Conservation (phyloP, 1,140 invertebrate species). For the Acromyrmex echinatior region DNA sequence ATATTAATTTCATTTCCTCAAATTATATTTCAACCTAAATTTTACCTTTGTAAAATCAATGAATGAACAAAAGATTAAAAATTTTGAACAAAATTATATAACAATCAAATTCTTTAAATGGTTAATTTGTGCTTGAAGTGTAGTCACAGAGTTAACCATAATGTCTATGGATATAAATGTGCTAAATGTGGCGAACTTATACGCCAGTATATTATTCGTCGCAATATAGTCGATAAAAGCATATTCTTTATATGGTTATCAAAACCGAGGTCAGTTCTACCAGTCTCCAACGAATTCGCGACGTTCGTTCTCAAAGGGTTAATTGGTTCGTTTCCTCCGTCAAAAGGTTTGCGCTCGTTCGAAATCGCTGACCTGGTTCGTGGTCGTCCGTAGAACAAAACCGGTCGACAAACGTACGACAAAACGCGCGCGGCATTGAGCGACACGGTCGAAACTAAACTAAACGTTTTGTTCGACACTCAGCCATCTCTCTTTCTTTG, state of each 20-base stretch:
- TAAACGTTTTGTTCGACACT: conserved; percentile 50
- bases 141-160: not conserved
- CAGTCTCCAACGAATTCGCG: conserved; percentile 44
- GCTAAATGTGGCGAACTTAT: conserved; percentile 25
- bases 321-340: conserved; percentile 61
- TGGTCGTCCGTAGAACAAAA: conserved; percentile 53
- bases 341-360: conserved; percentile 48
- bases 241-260: conserved; percentile 43
- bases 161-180: not conserved
- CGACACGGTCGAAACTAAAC: conserved; percentile 56
- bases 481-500: conserved; percentile 17
- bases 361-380: conserved; percentile 58
- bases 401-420: conserved; percentile 55
- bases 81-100: not conserved
- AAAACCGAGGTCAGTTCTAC: conserved; percentile 42
- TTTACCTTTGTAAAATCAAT: not conserved
- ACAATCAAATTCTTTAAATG: not conserved
- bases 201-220: not conserved
- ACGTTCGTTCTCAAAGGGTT: conserved; percentile 59
- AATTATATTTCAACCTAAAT: not conserved
- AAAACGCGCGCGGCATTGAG: conserved; percentile 46
- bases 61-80: not conserved
- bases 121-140: not conserved
- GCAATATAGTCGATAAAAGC: conserved; percentile 15
- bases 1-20: not conserved